Conservation (phyloP, 2,888 invertebrate genomes). For the Macaria liturata region DNA sequence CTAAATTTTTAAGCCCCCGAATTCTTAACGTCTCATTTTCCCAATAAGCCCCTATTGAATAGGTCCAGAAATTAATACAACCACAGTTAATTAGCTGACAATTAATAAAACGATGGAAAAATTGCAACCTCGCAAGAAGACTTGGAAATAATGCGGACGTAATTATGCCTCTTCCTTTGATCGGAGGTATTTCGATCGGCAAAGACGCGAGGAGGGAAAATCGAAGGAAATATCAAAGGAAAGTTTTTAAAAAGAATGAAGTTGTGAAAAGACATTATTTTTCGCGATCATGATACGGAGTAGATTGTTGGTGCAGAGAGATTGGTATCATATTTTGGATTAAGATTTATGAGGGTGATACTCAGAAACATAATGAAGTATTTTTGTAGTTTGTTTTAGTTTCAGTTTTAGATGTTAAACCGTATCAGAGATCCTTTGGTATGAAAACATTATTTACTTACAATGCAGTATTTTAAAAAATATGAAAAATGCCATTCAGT, state of each 20-base stretch:
- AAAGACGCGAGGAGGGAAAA: constrained; percentile 56
- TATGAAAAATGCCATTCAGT: too few species aligned
- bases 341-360: too few species aligned
- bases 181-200: constrained; percentile 68
- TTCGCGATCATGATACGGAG: constrained; percentile 65
- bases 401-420: too few species aligned
- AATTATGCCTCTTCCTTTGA: constrained; percentile 71
- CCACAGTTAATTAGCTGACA: constrained; percentile 33
- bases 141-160: constrained; percentile 65
- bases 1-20: too few species aligned
- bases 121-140: constrained; percentile 41
- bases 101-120: constrained; percentile 32
- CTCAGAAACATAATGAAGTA: too few species aligned
- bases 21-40: constrained; percentile 7
- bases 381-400: too few species aligned
- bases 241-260: constrained; percentile 58
- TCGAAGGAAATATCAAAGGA: constrained; percentile 68
- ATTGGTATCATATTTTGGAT: background rate
- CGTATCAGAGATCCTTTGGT: too few species aligned
- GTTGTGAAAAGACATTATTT: constrained; percentile 52
- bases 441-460: too few species aligned
- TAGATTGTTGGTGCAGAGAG: constrained; percentile 1
- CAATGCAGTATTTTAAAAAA: too few species aligned
- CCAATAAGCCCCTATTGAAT: constrained; percentile 17
- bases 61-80: constrained; percentile 25